Percentiles rank a stretch among this genome's conserved stretches.
Evolutionary conservation across 2,797 vertebrate species (phyloP).

Genomic region (Gadopsis marmoratus): DNA sequence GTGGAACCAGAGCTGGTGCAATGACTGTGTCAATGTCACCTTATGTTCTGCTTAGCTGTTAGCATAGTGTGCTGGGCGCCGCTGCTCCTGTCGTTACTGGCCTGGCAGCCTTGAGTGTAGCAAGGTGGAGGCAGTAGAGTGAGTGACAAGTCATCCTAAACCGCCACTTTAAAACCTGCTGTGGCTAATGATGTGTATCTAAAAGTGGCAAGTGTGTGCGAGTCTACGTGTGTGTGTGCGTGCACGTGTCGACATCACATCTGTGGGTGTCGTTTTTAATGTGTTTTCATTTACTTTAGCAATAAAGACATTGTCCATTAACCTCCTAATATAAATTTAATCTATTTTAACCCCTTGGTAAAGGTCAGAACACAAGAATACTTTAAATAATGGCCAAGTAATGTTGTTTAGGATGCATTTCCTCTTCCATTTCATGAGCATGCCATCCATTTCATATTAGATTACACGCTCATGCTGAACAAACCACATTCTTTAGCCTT

Average conservation of each 20-base stretch:
- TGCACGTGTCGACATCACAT: slow-evolving; percentile 64
- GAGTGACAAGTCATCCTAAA: slow-evolving; percentile 79
- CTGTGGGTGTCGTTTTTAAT: slow-evolving; percentile 80
- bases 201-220: slow-evolving; percentile 50
- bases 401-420: slow-evolving; percentile 67
- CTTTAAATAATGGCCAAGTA: slow-evolving; percentile 79
- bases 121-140: slow-evolving; percentile 70
- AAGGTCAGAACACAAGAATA: slow-evolving; percentile 78
- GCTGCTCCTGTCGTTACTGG: slow-evolving; percentile 62
- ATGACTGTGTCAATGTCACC: slow-evolving; percentile 82
- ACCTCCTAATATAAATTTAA: slow-evolving; percentile 83
- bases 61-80: slow-evolving; percentile 56
- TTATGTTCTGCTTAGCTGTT: slow-evolving; percentile 82
- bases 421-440: slow-evolving; percentile 57
- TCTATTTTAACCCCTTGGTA: slow-evolving; percentile 81
- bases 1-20: slow-evolving; percentile 65
- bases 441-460: slow-evolving; percentile 46
- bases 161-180: slow-evolving; percentile 77
- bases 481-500: slow-evolving; percentile 24
- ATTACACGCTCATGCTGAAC: slow-evolving; percentile 47
- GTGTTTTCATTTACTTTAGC: slow-evolving; percentile 81
- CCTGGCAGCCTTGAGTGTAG: slow-evolving; percentile 70
- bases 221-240: slow-evolving; percentile 9
- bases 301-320: slow-evolving; percentile 85
- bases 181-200: slow-evolving; percentile 77